Base-by-base conservation (phyloP, 2,113 vertebrate species). In the Sigmodon hispidus region DNA sequence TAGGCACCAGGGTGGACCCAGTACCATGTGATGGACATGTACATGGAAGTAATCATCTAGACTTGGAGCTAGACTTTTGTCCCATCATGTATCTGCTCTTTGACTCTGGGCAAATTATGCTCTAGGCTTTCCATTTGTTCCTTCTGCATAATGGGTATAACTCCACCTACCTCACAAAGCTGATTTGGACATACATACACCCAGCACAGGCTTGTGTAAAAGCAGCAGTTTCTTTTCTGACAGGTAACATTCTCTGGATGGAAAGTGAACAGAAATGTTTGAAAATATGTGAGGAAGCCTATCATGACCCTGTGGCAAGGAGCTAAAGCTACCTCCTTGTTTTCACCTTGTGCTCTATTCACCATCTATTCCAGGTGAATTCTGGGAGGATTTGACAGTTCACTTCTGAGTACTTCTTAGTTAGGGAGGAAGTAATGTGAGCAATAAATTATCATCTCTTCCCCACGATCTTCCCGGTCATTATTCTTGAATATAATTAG, bases 401-500 rank as follows among this genome's bases (percentile, higher is more conserved):
- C 93, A 75, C 85, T 96, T 96, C 85, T 59, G 81, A 96, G 91
- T 43, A 94, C 34, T 77, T 87, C 76, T 90, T 89, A 86, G 26
- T 70, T 93, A 90, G 40, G 40, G 43, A 81, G 77, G 77, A 96
- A 95, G 63, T 93, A 95, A 96, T 72, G 29, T 79, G 50, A 93
- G 69, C 87, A 91, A 97, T 96, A 96, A 97, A 97, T 96, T 95
- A 96, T 87, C 70, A 34, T 96, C 94, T 93, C 94, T 76, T 97
- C 73, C 59, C 59, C 29, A 94, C 89, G 50, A 89, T 95, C 92
- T 95, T 95, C 87, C 87, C 94, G 91, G 96, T 87, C 87, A 93
- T 98, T 96, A 95, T 96, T 98, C 97, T 93, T 59, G 87, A 87
- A 91, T 96, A 67, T 96, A 96, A 95, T 96, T 96, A 96, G 94